Percentiles rank a stretch among this genome's conserved stretches.
Evolutionary conservation across 2,797 vertebrate genomes (phyloP).

Genomic region (Hephaestus fuliginosus): DNA sequence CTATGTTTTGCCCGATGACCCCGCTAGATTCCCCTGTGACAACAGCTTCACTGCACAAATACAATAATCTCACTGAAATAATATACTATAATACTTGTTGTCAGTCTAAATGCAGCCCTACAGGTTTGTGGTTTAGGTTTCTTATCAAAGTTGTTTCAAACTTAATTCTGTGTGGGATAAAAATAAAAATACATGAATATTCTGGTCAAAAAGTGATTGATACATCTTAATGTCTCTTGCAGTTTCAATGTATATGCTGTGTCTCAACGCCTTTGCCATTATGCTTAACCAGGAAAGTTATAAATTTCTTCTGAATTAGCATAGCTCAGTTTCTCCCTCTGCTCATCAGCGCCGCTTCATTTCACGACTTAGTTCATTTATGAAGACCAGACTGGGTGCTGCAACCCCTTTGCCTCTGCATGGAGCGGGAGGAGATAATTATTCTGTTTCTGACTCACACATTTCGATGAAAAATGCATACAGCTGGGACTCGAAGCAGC

Average conservation of each 20-base stretch:
- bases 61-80: conserved; percentile 1
- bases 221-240: background rate
- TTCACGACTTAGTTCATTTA: conserved; percentile 66
- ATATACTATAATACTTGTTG: background rate
- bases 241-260: background rate
- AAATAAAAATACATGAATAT: background rate
- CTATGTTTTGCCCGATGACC: background rate
- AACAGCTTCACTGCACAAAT: conserved; percentile 22
- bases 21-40: background rate
- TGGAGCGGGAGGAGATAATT: conserved; percentile 74
- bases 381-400: conserved; percentile 69
- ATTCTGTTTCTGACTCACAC: conserved; percentile 80
- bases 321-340: conserved; percentile 40
- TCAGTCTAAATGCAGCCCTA: background rate
- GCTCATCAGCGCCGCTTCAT: conserved; percentile 55
- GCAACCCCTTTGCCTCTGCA: conserved; percentile 61
- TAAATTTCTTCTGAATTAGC: conserved; percentile 41
- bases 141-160: background rate
- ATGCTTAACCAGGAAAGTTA: conserved; percentile 18
- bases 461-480: conserved; percentile 82
- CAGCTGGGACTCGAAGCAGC: conserved; percentile 77
- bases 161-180: background rate
- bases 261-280: background rate
- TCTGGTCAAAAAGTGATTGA: conserved; percentile 9
- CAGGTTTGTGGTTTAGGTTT: background rate